phyloP scores from a whole-genome alignment of 1,140 invertebrate genomes.

The Zelostemma sp. region DNA sequence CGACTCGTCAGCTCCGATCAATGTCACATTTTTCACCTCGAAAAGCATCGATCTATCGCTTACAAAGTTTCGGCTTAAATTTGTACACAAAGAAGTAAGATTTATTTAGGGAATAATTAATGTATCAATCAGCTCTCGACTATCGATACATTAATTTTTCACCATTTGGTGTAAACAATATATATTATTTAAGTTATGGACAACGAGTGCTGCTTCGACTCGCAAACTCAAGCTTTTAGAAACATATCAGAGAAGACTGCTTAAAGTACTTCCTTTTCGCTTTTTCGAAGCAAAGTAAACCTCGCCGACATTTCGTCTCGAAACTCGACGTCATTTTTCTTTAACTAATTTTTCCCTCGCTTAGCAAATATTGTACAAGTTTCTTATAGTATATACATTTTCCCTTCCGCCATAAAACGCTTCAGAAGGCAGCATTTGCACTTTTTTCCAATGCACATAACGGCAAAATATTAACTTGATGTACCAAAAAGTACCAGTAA shows the following conservation, averaged over 20 bases:
- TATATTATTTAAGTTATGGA: slow-evolving; percentile 4
- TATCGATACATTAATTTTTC: slow-evolving; percentile 51
- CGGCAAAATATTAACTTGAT: too few relatives aligned
- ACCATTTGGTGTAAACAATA: slow-evolving; percentile 22
- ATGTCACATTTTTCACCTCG: not conserved
- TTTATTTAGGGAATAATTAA: slow-evolving; percentile 41
- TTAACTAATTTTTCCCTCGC: not conserved
- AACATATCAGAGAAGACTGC: too few relatives aligned
- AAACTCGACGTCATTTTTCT: not conserved
- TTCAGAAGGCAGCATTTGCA: too few relatives aligned
- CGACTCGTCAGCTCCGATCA: slow-evolving; percentile 18
- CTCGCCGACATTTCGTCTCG: not conserved
- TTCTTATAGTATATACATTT: not conserved
- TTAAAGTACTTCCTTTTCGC: too few relatives aligned
- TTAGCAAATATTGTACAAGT: not conserved
- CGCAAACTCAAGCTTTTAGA: too few relatives aligned
- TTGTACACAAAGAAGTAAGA: slow-evolving; percentile 43
- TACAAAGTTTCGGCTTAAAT: slow-evolving; percentile 22
- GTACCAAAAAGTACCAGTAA: too few relatives aligned
- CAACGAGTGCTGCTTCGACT: too few relatives aligned
- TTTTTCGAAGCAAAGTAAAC: too few relatives aligned
- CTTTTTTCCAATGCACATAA: too few relatives aligned
- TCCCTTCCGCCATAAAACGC: too few relatives aligned
- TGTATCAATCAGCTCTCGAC: slow-evolving; percentile 52
- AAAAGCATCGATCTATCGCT: slow-evolving; percentile 25